Percentiles rank a stretch among this genome's conserved stretches.
Evolutionary conservation across 2,888 invertebrate species (phyloP).

Genomic region (Tupiocoris notatus): DNA sequence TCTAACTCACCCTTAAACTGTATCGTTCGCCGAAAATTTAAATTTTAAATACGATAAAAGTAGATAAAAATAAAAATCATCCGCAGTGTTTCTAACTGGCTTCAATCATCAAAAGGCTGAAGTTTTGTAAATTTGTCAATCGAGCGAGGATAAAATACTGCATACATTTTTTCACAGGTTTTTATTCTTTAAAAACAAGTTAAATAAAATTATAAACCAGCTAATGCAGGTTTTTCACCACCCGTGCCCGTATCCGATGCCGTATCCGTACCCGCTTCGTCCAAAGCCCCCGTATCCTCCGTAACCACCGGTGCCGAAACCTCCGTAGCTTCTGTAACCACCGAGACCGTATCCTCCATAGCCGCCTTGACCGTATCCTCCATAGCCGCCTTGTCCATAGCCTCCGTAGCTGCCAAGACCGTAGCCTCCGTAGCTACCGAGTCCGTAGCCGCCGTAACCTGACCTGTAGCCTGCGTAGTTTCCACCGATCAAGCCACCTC

Average conservation of each 20-base stretch:
- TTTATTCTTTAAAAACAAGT: too few species aligned
- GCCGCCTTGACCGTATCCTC: constrained; percentile 11
- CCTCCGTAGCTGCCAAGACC: background rate
- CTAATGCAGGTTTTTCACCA: background rate
- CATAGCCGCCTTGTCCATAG: constrained; percentile 4
- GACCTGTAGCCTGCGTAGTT: background rate
- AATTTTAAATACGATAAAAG: too few species aligned
- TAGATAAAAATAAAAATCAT: too few species aligned
- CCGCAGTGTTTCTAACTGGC: too few species aligned
- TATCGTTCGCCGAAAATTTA: too few species aligned
- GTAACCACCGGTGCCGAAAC: background rate
- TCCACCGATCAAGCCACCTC: constrained; percentile 7
- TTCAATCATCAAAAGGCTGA: too few species aligned
- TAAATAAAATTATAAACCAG: too few species aligned
- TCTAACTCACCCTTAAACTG: too few species aligned
- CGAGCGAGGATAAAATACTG: too few species aligned
- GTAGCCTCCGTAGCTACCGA: background rate
- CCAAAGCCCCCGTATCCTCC: constrained; percentile 26
- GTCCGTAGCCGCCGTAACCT: background rate
- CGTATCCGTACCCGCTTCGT: background rate
- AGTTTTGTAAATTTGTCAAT: too few species aligned
- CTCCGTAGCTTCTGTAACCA: constrained; percentile 17
- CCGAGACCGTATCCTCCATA: constrained; percentile 11
- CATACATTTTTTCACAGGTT: too few species aligned
- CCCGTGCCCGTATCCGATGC: background rate